Conservation (phyloP, 2,888 invertebrate species). For the Halictus ligatus region DNA sequence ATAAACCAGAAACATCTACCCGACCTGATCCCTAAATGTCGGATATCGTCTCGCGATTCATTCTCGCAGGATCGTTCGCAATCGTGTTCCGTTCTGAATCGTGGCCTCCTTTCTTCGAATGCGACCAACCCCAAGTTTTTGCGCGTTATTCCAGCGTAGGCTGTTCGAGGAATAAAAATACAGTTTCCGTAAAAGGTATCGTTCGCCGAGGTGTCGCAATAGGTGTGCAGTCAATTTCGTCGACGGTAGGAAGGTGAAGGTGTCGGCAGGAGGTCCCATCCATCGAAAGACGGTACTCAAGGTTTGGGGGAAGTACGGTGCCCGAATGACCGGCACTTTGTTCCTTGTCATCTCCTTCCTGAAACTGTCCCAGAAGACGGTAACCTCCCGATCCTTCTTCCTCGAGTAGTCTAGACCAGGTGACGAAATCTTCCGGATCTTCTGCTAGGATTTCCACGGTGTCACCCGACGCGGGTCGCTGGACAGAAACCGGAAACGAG, state of each 20-base stretch:
- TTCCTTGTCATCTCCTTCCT: background rate
- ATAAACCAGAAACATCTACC: constrained; percentile 46
- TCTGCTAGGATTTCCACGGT: background rate
- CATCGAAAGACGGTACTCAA: background rate
- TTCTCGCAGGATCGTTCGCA: background rate
- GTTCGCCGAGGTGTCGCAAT: too few relatives aligned
- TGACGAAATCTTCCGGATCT: background rate
- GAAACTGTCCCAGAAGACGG: background rate
- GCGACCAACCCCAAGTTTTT: background rate
- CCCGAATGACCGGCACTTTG: background rate
- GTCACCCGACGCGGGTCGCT: background rate
- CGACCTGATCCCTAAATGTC: constrained; percentile 20
- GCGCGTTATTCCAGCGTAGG: background rate
- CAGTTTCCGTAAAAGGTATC: background rate
- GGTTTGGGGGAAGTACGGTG: background rate
- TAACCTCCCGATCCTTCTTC: background rate
- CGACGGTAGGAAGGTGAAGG: background rate
- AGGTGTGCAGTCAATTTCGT: too few relatives aligned
- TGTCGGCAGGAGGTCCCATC: background rate
- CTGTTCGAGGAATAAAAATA: background rate
- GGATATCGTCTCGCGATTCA: background rate
- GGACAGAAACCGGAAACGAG: background rate
- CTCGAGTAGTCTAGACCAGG: background rate
- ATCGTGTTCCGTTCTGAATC: background rate
- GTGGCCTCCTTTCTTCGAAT: background rate